Conservation (phyloP, 2,888 invertebrate genomes). For the Heliconius cydno region DNA sequence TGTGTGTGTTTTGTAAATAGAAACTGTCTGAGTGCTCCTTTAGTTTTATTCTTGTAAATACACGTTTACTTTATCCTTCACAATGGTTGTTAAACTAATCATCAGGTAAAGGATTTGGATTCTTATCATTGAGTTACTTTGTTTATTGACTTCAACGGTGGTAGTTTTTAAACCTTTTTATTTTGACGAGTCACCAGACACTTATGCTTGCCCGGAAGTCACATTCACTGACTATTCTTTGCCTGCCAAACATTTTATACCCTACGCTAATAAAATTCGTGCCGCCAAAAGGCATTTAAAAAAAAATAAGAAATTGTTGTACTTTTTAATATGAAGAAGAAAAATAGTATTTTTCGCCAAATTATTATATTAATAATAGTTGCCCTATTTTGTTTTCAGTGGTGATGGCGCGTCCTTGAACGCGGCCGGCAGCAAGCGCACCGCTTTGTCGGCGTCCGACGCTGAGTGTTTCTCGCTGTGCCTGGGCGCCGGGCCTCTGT, state of each 20-base stretch:
- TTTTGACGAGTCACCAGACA: neutral
- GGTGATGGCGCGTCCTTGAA: conserved; percentile 75
- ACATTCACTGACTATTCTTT: neutral
- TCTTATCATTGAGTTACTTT: neutral
- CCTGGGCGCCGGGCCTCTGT: conserved; percentile 99
- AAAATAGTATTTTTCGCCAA: too few relatives aligned
- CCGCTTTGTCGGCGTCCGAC: conserved; percentile 87
- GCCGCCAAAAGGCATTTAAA: too few relatives aligned
- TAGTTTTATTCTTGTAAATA: neutral
- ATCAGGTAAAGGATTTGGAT: conserved; percentile 57
- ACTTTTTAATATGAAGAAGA: too few relatives aligned
- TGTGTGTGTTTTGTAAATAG: conserved; percentile 49
- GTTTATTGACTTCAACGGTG: too few relatives aligned
- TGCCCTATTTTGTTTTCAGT: conserved; percentile 53
- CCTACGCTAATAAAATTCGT: neutral
- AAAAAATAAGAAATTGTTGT: too few relatives aligned
- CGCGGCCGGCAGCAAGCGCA: conserved; percentile 84
- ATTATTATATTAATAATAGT: neutral
- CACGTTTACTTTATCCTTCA: neutral
- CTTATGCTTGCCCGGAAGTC: neutral
- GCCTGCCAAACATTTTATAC: neutral
- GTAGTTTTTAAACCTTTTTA: too few relatives aligned
- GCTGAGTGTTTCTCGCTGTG: conserved; percentile 91
- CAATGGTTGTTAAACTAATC: conserved; percentile 69
- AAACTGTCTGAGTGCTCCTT: neutral